Evolutionary conservation across 2,888 invertebrate species (phyloP), one percentile per base, ranked within the genome.

Genomic region (Melinaea menophilus): DNA sequence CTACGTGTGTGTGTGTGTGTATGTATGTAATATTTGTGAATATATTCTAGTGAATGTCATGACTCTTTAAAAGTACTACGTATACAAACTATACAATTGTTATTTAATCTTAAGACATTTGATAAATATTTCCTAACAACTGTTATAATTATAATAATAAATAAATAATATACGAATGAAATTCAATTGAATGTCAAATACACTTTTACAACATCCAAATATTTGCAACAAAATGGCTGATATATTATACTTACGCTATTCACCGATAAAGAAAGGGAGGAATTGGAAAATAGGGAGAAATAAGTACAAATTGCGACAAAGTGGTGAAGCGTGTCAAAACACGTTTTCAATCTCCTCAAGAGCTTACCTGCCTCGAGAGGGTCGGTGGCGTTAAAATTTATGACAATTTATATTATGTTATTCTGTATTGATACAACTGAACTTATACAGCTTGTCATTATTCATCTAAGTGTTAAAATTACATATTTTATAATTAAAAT

Each of bases 281-380:
- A 58, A 55, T 48, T 51, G 33, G 46, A 56, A 56, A 60, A 64
- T 56, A 46, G 60, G 66, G 67, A 72, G 75, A 73, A 75, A 79
- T 83, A 80, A 82, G 79, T 77, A 82, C 78, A 79, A 81, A 84
- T 82, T 75, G 79, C 74, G 74, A 71, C 73, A 70, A 74, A 79
- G 73, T 73, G 76, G 69, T 69, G 67, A 58, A 67, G 61, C 63
- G 61, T 60, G 65, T 63, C 65, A 61, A 63, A 67, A 65, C 65
- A 65, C 59, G 58, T 65, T 65, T 67, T 63, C 64, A 67, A 65
- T 59, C 62, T 59, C 46, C 54, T 59, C 41, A 45, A 56, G 47
- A 60, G 59, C 31, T 31, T 51, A 51, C 51, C 51, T 51, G 51
- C 41, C 41, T 56, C 31, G 54, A 34, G 67, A 48, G 58, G 56